Conservation (phyloP, 2,888 invertebrate genomes). For the Drosophila longiperda region DNA sequence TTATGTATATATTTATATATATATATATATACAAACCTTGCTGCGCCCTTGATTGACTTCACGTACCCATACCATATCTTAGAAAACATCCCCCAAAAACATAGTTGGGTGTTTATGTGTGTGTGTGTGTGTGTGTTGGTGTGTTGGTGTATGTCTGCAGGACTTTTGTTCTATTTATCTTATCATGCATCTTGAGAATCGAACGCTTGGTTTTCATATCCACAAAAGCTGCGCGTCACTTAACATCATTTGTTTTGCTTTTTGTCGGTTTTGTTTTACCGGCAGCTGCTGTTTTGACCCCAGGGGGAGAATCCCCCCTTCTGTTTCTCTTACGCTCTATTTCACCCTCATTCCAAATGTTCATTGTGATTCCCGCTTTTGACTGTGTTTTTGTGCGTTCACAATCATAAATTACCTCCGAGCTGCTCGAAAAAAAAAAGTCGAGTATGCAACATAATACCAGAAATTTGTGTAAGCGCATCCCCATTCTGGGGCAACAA, state of each 20-base stretch:
- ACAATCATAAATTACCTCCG: slow-evolving; percentile 74
- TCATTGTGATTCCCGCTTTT: slow-evolving; percentile 22
- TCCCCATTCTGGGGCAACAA: slow-evolving; percentile 16
- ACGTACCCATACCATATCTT: slow-evolving; percentile 40
- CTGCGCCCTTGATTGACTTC: slow-evolving; percentile 51
- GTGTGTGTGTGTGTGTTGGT: neutral
- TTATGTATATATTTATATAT: neutral
- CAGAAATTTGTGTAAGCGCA: slow-evolving; percentile 72
- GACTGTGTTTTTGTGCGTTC: slow-evolving; percentile 43
- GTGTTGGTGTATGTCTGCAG: slow-evolving; percentile 22
- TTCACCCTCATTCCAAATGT: slow-evolving; percentile 35
- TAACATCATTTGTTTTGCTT: slow-evolving; percentile 77
- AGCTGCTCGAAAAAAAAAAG: slow-evolving; percentile 34
- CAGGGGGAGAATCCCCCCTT: slow-evolving; percentile 14
- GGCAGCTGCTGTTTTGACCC: slow-evolving; percentile 37
- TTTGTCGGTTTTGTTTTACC: slow-evolving; percentile 49
- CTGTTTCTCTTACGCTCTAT: slow-evolving; percentile 36
- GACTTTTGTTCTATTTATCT: slow-evolving; percentile 72
- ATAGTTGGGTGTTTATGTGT: neutral
- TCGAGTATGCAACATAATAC: slow-evolving; percentile 73
- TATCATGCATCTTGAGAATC: slow-evolving; percentile 65
- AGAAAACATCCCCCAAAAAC: slow-evolving; percentile 1
- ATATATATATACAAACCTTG: neutral
- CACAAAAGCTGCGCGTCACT: slow-evolving; percentile 79
- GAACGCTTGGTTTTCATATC: slow-evolving; percentile 64